Conservation (phyloP, 2,888 invertebrate species). For the Didymodactylos carnosus region DNA sequence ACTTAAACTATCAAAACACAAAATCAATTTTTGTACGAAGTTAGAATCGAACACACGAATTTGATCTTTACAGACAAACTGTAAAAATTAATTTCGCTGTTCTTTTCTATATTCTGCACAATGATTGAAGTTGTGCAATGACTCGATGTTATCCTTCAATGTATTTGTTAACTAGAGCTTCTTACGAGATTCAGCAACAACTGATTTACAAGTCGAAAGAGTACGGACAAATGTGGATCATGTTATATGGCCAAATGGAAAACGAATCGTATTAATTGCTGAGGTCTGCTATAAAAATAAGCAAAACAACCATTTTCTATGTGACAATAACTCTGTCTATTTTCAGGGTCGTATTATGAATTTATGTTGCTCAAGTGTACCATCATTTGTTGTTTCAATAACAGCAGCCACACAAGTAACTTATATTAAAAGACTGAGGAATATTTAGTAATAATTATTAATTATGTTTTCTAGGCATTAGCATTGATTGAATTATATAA, state of each 20-base stretch:
- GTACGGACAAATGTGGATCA: constrained; percentile 93
- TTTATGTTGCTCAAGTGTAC: constrained; percentile 78
- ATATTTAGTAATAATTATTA: not conserved
- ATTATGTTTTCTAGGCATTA: constrained; percentile 43
- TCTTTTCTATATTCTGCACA: no score
- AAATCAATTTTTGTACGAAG: constrained; percentile 66
- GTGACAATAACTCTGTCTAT: constrained; percentile 23
- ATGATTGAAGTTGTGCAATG: no score
- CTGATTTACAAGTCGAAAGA: constrained; percentile 86
- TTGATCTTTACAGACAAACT: no score
- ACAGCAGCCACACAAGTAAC: constrained; percentile 76
- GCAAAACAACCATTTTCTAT: not conserved
- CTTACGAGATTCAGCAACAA: not conserved
- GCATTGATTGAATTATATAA: constrained; percentile 90
- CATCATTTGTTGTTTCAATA: constrained; percentile 90
- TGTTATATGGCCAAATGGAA: constrained; percentile 91
- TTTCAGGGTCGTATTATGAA: constrained; percentile 64
- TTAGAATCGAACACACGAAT: no score
- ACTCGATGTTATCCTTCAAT: no score
- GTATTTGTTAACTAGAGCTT: not conserved
- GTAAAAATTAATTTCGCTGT: no score
- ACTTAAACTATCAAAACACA: no score
- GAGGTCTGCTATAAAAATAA: constrained; percentile 40
- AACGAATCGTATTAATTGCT: constrained; percentile 71
- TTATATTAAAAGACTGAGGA: not conserved